These are phyloP conservation scores for Capromys pilorides DNA, from an alignment of 2,797 vertebrate genomes.

Conservation along the genomic window DNA sequence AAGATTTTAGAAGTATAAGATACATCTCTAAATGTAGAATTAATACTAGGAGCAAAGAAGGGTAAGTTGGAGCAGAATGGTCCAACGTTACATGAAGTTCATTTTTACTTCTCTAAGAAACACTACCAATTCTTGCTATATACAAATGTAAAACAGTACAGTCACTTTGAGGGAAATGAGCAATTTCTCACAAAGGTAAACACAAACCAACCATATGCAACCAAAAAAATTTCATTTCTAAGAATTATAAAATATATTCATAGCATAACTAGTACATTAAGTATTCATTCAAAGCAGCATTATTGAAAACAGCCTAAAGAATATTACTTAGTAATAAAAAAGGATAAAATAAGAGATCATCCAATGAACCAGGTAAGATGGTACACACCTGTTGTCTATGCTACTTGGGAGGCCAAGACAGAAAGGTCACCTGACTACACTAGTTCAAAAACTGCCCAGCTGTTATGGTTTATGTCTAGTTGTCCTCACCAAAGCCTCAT, in stretches of 20 bases:
- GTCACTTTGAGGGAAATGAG: background rate
- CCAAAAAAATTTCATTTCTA: slow-evolving; percentile 3
- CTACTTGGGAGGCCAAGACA: background rate
- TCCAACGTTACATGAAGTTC: background rate
- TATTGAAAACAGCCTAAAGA: background rate
- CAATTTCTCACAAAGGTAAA: background rate
- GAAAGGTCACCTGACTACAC: background rate
- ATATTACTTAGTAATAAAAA: slow-evolving; percentile 38
- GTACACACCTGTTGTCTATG: background rate
- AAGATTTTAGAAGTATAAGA: background rate
- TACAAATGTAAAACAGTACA: background rate
- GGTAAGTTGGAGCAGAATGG: background rate
- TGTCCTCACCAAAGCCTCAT: no score
- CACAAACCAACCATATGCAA: slow-evolving; percentile 11
- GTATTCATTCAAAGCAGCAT: slow-evolving; percentile 24
- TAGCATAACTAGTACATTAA: background rate
- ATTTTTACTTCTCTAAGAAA: slow-evolving; percentile 21
- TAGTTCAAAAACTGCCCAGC: background rate
- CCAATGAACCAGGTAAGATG: background rate
- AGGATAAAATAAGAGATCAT: background rate
- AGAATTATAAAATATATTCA: background rate
- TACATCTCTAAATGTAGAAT: slow-evolving; percentile 21
- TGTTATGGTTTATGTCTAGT: no score
- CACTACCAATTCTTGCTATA: background rate
- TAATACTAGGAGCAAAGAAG: slow-evolving; percentile 5